Conservation (phyloP, 2,797 vertebrate genomes). For the Phrynocephalus guinanensis region DNA sequence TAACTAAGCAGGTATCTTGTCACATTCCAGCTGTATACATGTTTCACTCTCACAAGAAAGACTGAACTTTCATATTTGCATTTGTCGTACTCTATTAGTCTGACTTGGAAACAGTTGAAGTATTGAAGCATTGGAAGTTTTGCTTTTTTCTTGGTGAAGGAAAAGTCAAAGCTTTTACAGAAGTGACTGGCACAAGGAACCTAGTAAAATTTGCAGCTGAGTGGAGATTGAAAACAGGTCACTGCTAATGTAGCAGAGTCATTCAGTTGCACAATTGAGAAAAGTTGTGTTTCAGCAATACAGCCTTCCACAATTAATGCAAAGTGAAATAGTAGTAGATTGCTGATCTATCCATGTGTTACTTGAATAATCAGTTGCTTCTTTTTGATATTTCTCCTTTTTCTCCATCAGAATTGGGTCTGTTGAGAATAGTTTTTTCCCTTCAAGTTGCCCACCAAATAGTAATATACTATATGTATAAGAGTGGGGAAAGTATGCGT, state of each 20-base stretch:
- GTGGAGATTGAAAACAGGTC: background rate
- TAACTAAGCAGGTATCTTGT: background rate
- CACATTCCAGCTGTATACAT: background rate
- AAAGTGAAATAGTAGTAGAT: background rate
- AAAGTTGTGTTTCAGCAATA: background rate
- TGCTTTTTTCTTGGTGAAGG: background rate
- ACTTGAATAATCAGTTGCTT: background rate
- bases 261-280: background rate
- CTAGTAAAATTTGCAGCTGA: background rate
- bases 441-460: constrained; percentile 7
- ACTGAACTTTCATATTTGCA: background rate
- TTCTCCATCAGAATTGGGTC: background rate
- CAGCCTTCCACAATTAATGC: background rate
- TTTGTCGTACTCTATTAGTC: background rate
- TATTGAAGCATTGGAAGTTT: background rate
- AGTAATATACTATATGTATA: background rate
- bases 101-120: background rate
- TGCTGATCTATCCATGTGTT: background rate
- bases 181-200: background rate
- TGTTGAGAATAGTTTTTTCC: background rate
- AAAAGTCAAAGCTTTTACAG: background rate
- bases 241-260: background rate
- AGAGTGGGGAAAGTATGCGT: background rate
- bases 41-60: background rate
- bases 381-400: background rate